phyloP scores from a whole-genome alignment of 2,888 invertebrate genomes.

The Pandemis corylana region DNA sequence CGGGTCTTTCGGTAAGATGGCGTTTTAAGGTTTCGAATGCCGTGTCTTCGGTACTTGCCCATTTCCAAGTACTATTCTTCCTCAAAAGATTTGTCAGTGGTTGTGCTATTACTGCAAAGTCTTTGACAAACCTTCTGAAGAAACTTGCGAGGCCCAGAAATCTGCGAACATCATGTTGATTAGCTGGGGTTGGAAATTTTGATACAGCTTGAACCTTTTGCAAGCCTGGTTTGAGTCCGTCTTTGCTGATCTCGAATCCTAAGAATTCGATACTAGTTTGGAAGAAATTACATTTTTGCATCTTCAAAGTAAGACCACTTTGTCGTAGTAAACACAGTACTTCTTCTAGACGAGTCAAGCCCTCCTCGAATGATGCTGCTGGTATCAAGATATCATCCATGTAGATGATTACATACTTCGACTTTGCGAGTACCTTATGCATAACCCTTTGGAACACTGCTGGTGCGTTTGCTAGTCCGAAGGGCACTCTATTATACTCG shows the following conservation, averaged over 20 bases:
- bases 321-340: neutral
- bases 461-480: slow-evolving; percentile 29
- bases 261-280: neutral
- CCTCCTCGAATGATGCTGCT: neutral
- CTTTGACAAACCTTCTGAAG: slow-evolving; percentile 2
- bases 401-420: neutral
- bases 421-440: slow-evolving; percentile 5
- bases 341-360: neutral
- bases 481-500: slow-evolving; percentile 46
- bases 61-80: no score
- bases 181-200: no score
- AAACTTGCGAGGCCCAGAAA: slow-evolving; percentile 4
- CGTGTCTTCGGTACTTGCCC: no score
- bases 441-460: slow-evolving; percentile 43
- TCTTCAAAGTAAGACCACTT: neutral
- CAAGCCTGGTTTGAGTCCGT: no score
- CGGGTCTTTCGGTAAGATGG: no score
- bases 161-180: no score
- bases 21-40: no score
- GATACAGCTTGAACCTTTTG: no score
- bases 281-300: slow-evolving; percentile 1
- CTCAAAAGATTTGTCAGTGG: slow-evolving; percentile 5
- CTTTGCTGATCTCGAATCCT: neutral
- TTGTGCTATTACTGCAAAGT: neutral
- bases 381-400: neutral